Conservation (phyloP, 2,113 vertebrate genomes). For the Silurus meridionalis region DNA sequence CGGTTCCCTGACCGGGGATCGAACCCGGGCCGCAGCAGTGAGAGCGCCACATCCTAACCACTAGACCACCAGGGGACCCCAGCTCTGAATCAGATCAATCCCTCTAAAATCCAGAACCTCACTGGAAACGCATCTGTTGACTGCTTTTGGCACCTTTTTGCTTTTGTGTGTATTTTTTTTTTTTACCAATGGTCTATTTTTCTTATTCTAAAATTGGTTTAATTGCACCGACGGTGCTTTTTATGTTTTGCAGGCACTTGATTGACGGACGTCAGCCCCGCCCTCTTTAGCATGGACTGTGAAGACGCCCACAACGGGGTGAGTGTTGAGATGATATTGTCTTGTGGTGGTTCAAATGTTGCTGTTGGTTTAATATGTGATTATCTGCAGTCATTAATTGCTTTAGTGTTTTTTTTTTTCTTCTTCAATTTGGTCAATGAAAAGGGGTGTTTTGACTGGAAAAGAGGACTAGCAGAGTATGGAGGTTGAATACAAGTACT, state of each 20-base stretch:
- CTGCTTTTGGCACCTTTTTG: background rate
- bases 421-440: background rate
- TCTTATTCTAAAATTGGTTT: background rate
- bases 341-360: background rate
- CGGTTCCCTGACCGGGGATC: too few species aligned
- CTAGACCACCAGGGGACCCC: too few species aligned
- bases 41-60: too few species aligned
- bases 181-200: background rate
- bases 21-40: too few species aligned
- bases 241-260: slow-evolving; percentile 59
- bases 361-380: background rate
- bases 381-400: background rate
- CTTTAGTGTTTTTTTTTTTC: background rate
- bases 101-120: background rate
- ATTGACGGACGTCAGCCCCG: slow-evolving; percentile 54
- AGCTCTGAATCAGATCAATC: too few species aligned
- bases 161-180: background rate
- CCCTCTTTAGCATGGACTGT: slow-evolving; percentile 53
- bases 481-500: background rate
- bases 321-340: background rate
- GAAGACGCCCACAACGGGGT: slow-evolving; percentile 62
- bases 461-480: background rate
- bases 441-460: background rate
- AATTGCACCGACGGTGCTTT: background rate
- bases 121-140: background rate